Percentiles rank a stretch among this genome's conserved stretches.
Evolutionary conservation across 2,113 vertebrate genomes (phyloP).

Genomic region (Phylloscopus whistleri): DNA sequence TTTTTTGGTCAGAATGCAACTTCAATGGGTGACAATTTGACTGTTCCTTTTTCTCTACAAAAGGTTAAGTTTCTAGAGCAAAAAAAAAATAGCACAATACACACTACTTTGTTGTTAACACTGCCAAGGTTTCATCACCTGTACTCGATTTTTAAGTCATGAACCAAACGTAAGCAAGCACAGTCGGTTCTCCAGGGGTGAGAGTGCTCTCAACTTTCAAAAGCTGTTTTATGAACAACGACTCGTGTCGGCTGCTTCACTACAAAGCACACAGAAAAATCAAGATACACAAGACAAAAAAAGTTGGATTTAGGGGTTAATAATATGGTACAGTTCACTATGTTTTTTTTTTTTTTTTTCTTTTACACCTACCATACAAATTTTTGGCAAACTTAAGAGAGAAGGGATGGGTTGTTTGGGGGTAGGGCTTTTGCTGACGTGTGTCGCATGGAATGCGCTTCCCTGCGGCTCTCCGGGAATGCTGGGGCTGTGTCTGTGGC

Average conservation of each 20-base stretch:
- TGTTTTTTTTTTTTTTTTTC: slow-evolving; percentile 73
- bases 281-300: slow-evolving; percentile 99
- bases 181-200: slow-evolving; percentile 99
- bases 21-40: slow-evolving; percentile 81
- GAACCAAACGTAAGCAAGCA: slow-evolving; percentile 99
- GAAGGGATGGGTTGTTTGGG: slow-evolving; percentile 71
- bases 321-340: slow-evolving; percentile 97
- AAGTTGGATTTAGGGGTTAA: slow-evolving; percentile 98
- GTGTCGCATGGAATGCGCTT: slow-evolving; percentile 58
- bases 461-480: slow-evolving; percentile 58
- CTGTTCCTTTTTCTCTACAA: slow-evolving; percentile 84
- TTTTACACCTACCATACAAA: slow-evolving; percentile 89
- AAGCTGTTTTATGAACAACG: slow-evolving; percentile 99
- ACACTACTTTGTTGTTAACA: slow-evolving; percentile 93
- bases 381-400: slow-evolving; percentile 75
- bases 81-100: slow-evolving; percentile 96
- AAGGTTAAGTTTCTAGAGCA: slow-evolving; percentile 88
- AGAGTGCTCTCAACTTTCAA: slow-evolving; percentile 99
- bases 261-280: slow-evolving; percentile 99
- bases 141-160: slow-evolving; percentile 99
- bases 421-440: slow-evolving; percentile 81
- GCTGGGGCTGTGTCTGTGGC: slow-evolving; percentile 47
- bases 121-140: slow-evolving; percentile 99
- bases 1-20: slow-evolving; percentile 78
- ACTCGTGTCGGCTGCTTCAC: slow-evolving; percentile 99